Base-by-base conservation (phyloP, 2,888 invertebrate species). In the Zelleria hepariella region DNA sequence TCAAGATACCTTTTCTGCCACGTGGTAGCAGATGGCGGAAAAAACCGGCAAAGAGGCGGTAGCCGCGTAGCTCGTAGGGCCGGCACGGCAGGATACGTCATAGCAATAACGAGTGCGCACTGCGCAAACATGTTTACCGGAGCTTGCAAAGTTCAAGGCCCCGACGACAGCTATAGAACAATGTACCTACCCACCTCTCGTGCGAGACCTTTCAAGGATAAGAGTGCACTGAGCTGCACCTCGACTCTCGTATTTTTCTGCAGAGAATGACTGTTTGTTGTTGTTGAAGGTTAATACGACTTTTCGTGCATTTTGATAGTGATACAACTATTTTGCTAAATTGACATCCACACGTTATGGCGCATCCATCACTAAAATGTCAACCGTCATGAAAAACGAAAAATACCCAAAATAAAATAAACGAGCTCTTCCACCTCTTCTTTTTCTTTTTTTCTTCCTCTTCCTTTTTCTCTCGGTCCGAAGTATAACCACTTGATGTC, bases 51-150 rank as follows among this genome's bases (percentile, higher is more conserved):
- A 23, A 27, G 15, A n/a, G n/a, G 8, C 8, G 25, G 6, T 49
- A 49, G 20, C 49, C 20, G 49, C 20, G 49, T 21, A 18, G 49
- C 20, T 49, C 49, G 20, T 15, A 42, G 32, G 32, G 32, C 32
- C 32, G 32, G 32, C 32, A 10, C 6, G 25, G n/a, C 48, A 54
- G 67, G 24, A 25, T 23, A 80, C 82, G 81, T 81, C 80, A 84
- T 70, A 72, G 73, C 70, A 75, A 66, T 76, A 74, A 74, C 70
- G 77, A 82, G 75, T 82, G 83, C 82, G 82, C 68, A 76, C 71
- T 74, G 78, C 79, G 80, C 82, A 87, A 87, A 87, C 86, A 86
- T 86, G 87, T 87, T 87, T 86, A 83, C 82, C 72, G 70, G 71
- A 77, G 71, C 72, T 72, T 73, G 68, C 80, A 81, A 86, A 83